phyloP scores from a whole-genome alignment of 2,888 invertebrate genomes.

The Ecliptopera silaceata region DNA sequence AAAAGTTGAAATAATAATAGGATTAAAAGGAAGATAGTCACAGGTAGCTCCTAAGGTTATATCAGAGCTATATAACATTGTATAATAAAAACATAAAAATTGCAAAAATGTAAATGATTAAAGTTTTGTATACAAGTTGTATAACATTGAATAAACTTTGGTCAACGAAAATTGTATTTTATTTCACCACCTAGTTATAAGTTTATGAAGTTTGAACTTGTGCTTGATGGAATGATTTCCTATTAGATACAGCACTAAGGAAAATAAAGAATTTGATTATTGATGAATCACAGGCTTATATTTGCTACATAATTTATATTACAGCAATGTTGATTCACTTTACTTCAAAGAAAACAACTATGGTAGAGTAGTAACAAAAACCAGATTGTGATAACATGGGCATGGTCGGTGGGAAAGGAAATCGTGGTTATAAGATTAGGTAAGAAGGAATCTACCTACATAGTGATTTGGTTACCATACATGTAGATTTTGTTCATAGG shows the following conservation, averaged over 20 bases:
- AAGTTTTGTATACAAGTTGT: constrained; percentile 62
- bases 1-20: constrained; percentile 54
- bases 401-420: constrained; percentile 12
- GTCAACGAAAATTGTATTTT: constrained; percentile 58
- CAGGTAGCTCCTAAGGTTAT: constrained; percentile 66
- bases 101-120: constrained; percentile 72
- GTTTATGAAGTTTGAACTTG: background rate
- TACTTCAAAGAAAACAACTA: no score
- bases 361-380: no score
- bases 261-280: no score
- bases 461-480: background rate
- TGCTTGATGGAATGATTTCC: background rate
- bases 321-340: no score
- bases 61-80: constrained; percentile 64
- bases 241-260: background rate
- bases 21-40: constrained; percentile 68
- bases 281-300: no score
- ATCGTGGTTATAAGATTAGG: constrained; percentile 1
- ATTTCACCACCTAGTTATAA: constrained; percentile 38
- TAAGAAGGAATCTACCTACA: background rate
- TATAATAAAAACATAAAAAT: constrained; percentile 77
- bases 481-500: no score
- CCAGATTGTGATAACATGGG: background rate
- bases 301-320: no score
- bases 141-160: constrained; percentile 67